A percentile compares a stretch with the other conserved stretches of the same genome.
These are phyloP conservation scores for Sebastes hopkinsi DNA, from an alignment of 2,797 vertebrate species.

Conservation along the genomic window DNA sequence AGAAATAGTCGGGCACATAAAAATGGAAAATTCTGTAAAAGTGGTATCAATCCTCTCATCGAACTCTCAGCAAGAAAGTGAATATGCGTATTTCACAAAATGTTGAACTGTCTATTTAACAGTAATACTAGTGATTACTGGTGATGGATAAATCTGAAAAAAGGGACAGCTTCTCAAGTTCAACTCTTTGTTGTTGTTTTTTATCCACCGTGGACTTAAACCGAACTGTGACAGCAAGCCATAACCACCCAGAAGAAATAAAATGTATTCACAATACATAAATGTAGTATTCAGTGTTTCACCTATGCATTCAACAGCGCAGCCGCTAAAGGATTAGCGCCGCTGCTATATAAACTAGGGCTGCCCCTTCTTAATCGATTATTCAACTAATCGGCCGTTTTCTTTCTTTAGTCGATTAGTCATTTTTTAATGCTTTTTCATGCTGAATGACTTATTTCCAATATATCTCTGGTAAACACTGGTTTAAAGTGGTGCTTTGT, in stretches of 20 bases:
- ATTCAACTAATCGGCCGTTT: too few species aligned
- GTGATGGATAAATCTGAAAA: not conserved
- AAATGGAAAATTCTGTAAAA: not conserved
- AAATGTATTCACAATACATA: too few species aligned
- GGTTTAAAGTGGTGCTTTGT: too few species aligned
- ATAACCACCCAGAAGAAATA: not conserved
- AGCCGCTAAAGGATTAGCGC: too few species aligned
- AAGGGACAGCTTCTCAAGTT: not conserved
- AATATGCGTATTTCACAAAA: not conserved
- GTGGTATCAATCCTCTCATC: not conserved
- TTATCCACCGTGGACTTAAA: not conserved
- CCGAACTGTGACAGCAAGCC: not conserved
- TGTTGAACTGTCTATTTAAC: not conserved
- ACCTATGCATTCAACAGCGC: too few species aligned
- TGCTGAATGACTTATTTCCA: too few species aligned
- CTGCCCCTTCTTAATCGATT: too few species aligned
- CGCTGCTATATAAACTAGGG: too few species aligned
- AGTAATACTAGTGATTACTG: not conserved
- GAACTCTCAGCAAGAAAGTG: not conserved
- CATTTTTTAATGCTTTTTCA: too few species aligned
- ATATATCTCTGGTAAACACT: too few species aligned
- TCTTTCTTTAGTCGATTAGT: too few species aligned
- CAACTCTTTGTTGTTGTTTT: not conserved
- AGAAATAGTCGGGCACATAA: not conserved
- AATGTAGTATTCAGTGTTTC: too few species aligned